phyloP scores from a whole-genome alignment of 2,797 vertebrate species.

The Gobionotothen gibberifrons region DNA sequence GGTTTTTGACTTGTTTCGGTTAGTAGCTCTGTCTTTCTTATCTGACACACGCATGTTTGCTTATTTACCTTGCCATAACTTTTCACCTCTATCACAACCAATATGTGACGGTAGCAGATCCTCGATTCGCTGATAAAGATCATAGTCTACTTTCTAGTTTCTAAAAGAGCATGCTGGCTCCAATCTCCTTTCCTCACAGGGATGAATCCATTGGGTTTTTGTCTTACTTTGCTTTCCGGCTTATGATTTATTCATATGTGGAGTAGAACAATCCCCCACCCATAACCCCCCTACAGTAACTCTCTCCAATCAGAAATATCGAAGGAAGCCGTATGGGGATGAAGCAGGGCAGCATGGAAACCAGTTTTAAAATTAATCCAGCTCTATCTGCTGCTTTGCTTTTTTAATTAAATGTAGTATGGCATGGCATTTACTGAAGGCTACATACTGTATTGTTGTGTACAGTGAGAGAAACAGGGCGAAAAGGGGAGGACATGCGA shows the following conservation, averaged over 20 bases:
- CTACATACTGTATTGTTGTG: neutral
- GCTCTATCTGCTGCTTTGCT: neutral
- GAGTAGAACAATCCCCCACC: constrained; percentile 56
- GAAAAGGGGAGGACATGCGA: neutral
- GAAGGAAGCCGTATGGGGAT: constrained; percentile 30
- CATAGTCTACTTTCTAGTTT: constrained; percentile 38
- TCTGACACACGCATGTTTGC: constrained; percentile 7
- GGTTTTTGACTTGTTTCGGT: neutral
- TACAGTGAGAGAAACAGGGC: neutral
- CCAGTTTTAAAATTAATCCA: constrained; percentile 42
- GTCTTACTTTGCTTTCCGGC: constrained; percentile 55
- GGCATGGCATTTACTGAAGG: constrained; percentile 10
- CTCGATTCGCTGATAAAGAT: constrained; percentile 41
- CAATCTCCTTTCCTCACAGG: constrained; percentile 55
- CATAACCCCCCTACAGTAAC: constrained; percentile 41
- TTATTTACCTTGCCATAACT: constrained; percentile 17
- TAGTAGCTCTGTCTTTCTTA: constrained; percentile 5
- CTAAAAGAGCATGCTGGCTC: constrained; percentile 35
- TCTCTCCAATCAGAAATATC: constrained; percentile 62
- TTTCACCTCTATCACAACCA: constrained; percentile 1
- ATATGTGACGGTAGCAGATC: neutral
- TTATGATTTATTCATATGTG: constrained; percentile 79
- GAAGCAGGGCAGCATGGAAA: constrained; percentile 26
- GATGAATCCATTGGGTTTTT: constrained; percentile 64
- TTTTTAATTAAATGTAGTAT: constrained; percentile 33